phyloP scores from a whole-genome alignment of 2,888 invertebrate species.

The Biston stratarius region DNA sequence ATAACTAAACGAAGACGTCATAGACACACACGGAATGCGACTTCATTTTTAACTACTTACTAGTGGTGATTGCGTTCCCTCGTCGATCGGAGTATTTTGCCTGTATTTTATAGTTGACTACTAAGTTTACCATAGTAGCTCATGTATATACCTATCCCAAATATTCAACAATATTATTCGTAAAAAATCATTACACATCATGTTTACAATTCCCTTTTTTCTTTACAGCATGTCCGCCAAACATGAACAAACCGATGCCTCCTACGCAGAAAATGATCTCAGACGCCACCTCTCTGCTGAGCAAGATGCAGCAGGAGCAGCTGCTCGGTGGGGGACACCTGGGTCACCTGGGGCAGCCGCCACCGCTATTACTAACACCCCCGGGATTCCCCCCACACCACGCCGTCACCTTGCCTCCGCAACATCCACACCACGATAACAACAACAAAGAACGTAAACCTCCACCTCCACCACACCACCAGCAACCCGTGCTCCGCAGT shows the following conservation, averaged over 20 bases:
- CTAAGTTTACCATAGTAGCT: background rate
- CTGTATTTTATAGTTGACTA: too few relatives aligned
- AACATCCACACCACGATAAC: slow-evolving; percentile 81
- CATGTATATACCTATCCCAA: background rate
- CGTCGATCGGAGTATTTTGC: too few relatives aligned
- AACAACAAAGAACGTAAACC: slow-evolving; percentile 87
- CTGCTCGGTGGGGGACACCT: slow-evolving; percentile 86
- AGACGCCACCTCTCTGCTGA: slow-evolving; percentile 88
- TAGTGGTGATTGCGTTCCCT: too few relatives aligned
- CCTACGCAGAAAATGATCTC: slow-evolving; percentile 92
- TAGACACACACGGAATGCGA: too few relatives aligned
- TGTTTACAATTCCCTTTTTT: slow-evolving; percentile 37
- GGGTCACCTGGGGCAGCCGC: slow-evolving; percentile 81
- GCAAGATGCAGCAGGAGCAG: slow-evolving; percentile 90
- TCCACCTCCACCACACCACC: slow-evolving; percentile 87
- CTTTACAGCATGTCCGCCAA: slow-evolving; percentile 88
- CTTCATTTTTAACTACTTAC: too few relatives aligned
- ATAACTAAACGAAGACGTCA: too few relatives aligned
- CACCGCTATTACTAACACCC: slow-evolving; percentile 91
- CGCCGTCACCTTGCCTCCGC: slow-evolving; percentile 89
- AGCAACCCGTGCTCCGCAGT: slow-evolving; percentile 89
- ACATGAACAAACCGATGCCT: slow-evolving; percentile 91
- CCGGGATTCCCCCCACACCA: slow-evolving; percentile 92
- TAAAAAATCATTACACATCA: background rate
- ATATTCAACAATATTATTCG: background rate